Percentiles rank a stretch among this genome's conserved stretches.
These are phyloP conservation scores for Chrysolina americana DNA, from an alignment of 2,888 invertebrate species.

Conservation along the genomic window DNA sequence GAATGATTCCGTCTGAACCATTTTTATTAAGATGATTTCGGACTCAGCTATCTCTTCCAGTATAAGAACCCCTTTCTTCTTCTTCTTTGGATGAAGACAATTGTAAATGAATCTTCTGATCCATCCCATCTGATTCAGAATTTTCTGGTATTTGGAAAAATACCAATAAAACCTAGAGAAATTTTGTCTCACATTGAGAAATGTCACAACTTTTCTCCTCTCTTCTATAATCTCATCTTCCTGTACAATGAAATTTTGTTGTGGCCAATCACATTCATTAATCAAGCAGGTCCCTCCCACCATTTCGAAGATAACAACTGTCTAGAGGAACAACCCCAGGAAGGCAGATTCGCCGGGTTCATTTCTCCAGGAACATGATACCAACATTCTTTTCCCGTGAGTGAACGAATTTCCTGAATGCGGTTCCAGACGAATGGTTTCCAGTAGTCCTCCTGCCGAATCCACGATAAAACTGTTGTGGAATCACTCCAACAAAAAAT, in stretches of 20 bases:
- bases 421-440: slow-evolving; percentile 8
- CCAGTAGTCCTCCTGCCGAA: background rate
- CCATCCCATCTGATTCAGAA: background rate
- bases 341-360: background rate
- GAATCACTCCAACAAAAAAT: too few species aligned
- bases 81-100: background rate
- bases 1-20: background rate
- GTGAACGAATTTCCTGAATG: background rate
- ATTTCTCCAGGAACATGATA: background rate
- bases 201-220: background rate
- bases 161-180: too few species aligned
- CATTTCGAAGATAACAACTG: background rate
- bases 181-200: too few species aligned
- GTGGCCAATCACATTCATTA: background rate
- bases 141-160: too few species aligned
- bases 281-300: background rate
- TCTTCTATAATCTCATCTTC: background rate
- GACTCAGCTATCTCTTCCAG: background rate
- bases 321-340: background rate
- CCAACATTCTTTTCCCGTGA: background rate
- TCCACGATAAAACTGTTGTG: background rate
- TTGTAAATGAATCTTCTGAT: background rate
- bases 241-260: background rate
- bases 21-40: background rate
- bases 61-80: background rate